Evolutionary conservation across 2,797 vertebrate species (phyloP).

Genomic region (Microchirus variegatus): DNA sequence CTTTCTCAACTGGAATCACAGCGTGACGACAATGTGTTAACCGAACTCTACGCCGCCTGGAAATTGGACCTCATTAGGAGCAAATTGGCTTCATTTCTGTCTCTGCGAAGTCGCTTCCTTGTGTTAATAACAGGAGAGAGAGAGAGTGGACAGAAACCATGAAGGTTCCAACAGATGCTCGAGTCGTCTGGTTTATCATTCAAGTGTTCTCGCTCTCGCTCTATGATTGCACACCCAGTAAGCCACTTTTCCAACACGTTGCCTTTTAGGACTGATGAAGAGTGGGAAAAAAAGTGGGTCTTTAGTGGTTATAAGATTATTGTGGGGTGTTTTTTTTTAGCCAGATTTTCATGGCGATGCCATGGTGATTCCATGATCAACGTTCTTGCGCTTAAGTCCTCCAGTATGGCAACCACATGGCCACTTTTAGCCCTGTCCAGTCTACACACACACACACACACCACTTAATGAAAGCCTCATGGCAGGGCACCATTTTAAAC

Average conservation of each 20-base stretch:
- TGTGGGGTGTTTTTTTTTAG: conserved; percentile 17
- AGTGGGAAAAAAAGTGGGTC: conserved; percentile 6
- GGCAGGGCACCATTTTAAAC: conserved; percentile 25
- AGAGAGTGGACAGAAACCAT: conserved; percentile 5
- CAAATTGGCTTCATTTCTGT: conserved; percentile 18
- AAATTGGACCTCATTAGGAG: conserved; percentile 26
- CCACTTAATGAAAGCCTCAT: conserved; percentile 53
- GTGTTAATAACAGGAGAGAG: conserved; percentile 25
- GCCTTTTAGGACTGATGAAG: conserved; percentile 23
- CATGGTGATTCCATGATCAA: conserved; percentile 4
- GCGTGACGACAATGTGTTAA: not conserved
- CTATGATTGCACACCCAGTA: conserved; percentile 20
- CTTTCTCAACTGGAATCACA: no score
- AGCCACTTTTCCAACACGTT: conserved; percentile 46
- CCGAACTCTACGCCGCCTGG: conserved; percentile 8
- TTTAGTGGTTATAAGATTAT: conserved; percentile 50
- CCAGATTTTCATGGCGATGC: conserved; percentile 21
- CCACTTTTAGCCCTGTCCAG: conserved; percentile 31
- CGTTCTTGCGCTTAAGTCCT: no score
- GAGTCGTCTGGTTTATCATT: conserved; percentile 48
- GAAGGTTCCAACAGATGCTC: conserved; percentile 8
- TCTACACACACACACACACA: not conserved
- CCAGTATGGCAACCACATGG: conserved; percentile 66
- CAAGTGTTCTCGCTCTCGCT: conserved; percentile 16
- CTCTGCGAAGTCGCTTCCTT: conserved; percentile 35